Percentiles rank a stretch among this genome's conserved stretches.
Conservation (phyloP, 1,140 invertebrate genomes). For the Propsilocerus akamusi region DNA sequence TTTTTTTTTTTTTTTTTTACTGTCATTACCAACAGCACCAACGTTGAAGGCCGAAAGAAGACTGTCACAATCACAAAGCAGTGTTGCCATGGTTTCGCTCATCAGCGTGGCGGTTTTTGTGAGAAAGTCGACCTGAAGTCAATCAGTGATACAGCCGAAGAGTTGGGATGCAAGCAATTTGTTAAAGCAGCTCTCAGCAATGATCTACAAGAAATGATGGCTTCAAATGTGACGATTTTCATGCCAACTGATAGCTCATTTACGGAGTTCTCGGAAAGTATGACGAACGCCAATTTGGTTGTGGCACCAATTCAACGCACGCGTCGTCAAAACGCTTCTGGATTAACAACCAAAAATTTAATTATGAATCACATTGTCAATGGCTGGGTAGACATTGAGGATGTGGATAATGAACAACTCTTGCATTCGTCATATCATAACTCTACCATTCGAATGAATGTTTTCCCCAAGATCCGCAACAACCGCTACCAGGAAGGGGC, state of each 20-base stretch:
- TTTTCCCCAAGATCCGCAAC: slow-evolving; percentile 28
- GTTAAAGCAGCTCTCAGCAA: slow-evolving; percentile 25
- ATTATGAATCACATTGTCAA: slow-evolving; percentile 25
- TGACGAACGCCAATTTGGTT: slow-evolving; percentile 9
- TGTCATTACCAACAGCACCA: too few relatives aligned
- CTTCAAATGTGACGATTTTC: slow-evolving; percentile 32
- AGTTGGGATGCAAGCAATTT: slow-evolving; percentile 33
- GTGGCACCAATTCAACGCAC: not conserved
- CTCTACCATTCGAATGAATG: slow-evolving; percentile 37
- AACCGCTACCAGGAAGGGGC: slow-evolving; percentile 18
- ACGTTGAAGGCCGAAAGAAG: slow-evolving; percentile 33
- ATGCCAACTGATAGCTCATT: slow-evolving; percentile 33
- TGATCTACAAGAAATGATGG: slow-evolving; percentile 24
- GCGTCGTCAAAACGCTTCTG: slow-evolving; percentile 10
- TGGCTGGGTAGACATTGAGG: slow-evolving; percentile 26
- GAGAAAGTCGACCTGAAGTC: slow-evolving; percentile 31
- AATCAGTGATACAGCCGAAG: slow-evolving; percentile 27
- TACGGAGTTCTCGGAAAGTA: slow-evolving; percentile 26
- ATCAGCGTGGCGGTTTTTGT: slow-evolving; percentile 23
- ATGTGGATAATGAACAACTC: slow-evolving; percentile 27
- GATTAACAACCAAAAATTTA: slow-evolving; percentile 17
- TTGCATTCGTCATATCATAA: slow-evolving; percentile 25
- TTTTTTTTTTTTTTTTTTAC: slow-evolving; percentile 11
- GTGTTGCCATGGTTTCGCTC: slow-evolving; percentile 37
- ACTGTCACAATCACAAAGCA: slow-evolving; percentile 34